These are phyloP conservation scores for Autographa pulchrina DNA, from an alignment of 2,888 invertebrate genomes.

Conservation along the genomic window DNA sequence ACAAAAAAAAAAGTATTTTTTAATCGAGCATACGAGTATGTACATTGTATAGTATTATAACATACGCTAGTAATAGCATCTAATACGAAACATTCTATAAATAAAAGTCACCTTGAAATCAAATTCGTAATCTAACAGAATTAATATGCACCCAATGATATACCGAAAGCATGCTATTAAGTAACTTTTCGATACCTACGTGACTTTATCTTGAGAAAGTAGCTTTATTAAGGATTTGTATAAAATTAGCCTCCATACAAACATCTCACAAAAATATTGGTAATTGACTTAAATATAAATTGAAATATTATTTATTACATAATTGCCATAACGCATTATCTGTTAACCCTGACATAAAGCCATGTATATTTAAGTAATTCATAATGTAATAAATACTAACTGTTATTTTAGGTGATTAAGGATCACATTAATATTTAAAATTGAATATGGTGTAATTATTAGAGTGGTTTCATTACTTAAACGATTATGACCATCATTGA, in stretches of 20 bases:
- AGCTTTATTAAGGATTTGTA: slow-evolving; percentile 27
- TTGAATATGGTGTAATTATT: too few relatives aligned
- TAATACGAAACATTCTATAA: not conserved
- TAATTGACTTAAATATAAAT: not conserved
- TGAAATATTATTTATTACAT: not conserved
- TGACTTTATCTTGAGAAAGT: slow-evolving; percentile 30
- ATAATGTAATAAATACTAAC: not conserved
- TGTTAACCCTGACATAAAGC: not conserved
- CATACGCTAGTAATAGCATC: too few relatives aligned
- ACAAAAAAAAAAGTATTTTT: too few relatives aligned
- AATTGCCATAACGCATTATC: not conserved
- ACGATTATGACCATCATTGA: too few relatives aligned
- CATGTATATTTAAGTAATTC: not conserved
- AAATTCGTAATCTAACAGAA: not conserved
- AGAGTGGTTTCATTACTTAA: too few relatives aligned
- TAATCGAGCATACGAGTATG: too few relatives aligned
- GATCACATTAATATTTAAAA: not conserved
- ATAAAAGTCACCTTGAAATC: not conserved
- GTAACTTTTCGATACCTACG: slow-evolving; percentile 27
- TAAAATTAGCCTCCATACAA: slow-evolving; percentile 8
- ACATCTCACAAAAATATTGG: not conserved
- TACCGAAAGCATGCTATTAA: not conserved
- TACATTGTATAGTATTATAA: too few relatives aligned
- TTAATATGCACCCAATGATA: not conserved
- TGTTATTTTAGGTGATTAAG: not conserved